Evolutionary conservation across 2,888 invertebrate genomes (phyloP), one percentile per base, ranked within the genome.

Genomic region (Orgyia antiqua): DNA sequence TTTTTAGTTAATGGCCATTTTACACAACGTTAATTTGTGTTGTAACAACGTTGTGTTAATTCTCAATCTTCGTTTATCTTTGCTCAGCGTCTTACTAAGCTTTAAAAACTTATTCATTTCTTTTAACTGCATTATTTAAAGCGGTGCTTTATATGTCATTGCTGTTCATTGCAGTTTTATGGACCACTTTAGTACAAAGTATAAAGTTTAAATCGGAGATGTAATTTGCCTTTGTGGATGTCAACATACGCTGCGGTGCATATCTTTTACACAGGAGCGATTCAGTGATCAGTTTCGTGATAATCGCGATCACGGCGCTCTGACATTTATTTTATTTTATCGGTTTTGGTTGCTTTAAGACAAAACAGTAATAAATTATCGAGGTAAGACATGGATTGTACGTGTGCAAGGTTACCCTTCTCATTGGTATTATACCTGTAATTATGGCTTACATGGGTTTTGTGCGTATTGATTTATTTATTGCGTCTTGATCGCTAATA

Each of bases 281-380:
- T 70, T 67, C 75, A 70, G 67, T 71, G 80, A 79, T 79, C 69
- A 72, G 6, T 67, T 64, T 65, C 60, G 68, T 68, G 82, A 80
- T 83, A 82, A 82, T 79, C 80, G 72, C 76, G 77, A 82, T 78
- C 78, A 72, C 69, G 69, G 72, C 4, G 62, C 54, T 56, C 70
- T 72, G 82, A 78, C 74, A 74, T 77, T 82, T 82, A 76, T 82
- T 80, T 80, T 82, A 78, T 82, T 82, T 82, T 78, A 82, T 80
- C 78, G 65, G 70, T 60, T 67, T 71, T 71, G 70, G 73, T 73
- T 73, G 69, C 67, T 48, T 63, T 66, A 63, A 79, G 78, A 83
- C 82, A 82, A 83, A 82, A 66, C 60, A 57, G 77, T 63, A 82
- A 80, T 84, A 83, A 84, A 83, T 83, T 80, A 80, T 78, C 65